phyloP scores from a whole-genome alignment of 2,113 vertebrate genomes.

The Thermophis baileyi region DNA sequence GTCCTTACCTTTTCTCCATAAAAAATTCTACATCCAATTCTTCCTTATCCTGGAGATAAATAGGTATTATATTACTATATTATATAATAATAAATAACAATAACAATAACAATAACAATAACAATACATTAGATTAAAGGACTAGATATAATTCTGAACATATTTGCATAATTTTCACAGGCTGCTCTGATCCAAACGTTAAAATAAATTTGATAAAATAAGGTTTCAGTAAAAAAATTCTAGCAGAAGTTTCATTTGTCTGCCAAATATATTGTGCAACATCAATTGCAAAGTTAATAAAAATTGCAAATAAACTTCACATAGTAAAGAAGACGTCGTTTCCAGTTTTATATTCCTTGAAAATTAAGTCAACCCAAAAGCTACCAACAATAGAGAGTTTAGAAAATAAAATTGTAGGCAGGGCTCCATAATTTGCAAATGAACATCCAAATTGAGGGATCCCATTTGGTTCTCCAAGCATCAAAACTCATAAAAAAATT shows the following conservation, averaged over 20 bases:
- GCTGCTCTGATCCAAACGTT: neutral
- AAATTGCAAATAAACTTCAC: neutral
- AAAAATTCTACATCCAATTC: slow-evolving; percentile 74
- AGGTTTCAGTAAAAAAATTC: neutral
- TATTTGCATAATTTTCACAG: neutral
- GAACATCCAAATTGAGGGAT: neutral
- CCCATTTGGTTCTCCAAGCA: neutral
- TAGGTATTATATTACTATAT: slow-evolving; percentile 28
- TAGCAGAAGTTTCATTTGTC: neutral
- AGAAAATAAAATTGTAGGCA: neutral
- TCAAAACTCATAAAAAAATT: neutral
- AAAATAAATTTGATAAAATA: neutral
- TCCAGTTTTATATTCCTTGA: neutral
- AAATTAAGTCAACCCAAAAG: neutral
- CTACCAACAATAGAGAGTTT: neutral
- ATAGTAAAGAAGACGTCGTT: neutral
- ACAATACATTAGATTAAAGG: neutral
- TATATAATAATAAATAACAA: too few relatives aligned
- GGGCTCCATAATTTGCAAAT: neutral
- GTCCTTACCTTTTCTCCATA: slow-evolving; percentile 72
- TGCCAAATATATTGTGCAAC: neutral
- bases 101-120: too few relatives aligned
- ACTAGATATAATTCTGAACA: neutral
- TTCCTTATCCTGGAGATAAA: slow-evolving; percentile 54
- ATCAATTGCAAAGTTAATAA: neutral